These are phyloP conservation scores for Stegana nigrithorax DNA, from an alignment of 2,888 invertebrate genomes.

Conservation along the genomic window DNA sequence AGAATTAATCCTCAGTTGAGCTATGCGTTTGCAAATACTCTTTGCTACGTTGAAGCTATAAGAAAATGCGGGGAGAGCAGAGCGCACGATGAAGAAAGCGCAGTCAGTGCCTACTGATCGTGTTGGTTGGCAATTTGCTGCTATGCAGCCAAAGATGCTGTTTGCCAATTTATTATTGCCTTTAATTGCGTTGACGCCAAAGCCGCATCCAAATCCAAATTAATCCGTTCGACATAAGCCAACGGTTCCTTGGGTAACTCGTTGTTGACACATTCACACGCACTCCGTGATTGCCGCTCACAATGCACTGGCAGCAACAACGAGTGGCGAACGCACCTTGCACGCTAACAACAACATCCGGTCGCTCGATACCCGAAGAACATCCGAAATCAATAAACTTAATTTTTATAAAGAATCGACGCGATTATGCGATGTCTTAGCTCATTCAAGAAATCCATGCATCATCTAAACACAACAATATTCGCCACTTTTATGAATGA, in stretches of 20 bases:
- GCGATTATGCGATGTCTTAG: constrained; percentile 9
- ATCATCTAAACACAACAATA: constrained; percentile 10
- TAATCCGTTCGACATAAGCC: too few species aligned
- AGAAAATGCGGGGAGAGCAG: too few species aligned
- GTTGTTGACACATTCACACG: constrained; percentile 20
- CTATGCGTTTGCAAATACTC: not conserved
- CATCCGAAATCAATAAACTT: constrained; percentile 57
- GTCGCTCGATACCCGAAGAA: constrained; percentile 41
- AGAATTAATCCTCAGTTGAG: not conserved
- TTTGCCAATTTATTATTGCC: too few species aligned
- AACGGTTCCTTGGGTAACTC: too few species aligned
- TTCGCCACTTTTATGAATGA: constrained; percentile 48
- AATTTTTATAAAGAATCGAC: constrained; percentile 50
- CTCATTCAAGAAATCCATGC: constrained; percentile 12
- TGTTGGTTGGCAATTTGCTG: too few species aligned
- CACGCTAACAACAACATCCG: constrained; percentile 49
- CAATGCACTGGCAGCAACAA: not conserved
- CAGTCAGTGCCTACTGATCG: too few species aligned
- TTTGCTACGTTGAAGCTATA: too few species aligned
- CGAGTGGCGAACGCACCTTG: constrained; percentile 18
- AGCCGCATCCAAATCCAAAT: too few species aligned
- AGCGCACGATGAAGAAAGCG: too few species aligned
- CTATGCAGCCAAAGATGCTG: too few species aligned
- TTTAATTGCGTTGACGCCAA: too few species aligned
- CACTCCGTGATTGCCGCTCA: constrained; percentile 30